Conservation (phyloP, 2,797 vertebrate genomes). For the Clarias laeviceps region DNA sequence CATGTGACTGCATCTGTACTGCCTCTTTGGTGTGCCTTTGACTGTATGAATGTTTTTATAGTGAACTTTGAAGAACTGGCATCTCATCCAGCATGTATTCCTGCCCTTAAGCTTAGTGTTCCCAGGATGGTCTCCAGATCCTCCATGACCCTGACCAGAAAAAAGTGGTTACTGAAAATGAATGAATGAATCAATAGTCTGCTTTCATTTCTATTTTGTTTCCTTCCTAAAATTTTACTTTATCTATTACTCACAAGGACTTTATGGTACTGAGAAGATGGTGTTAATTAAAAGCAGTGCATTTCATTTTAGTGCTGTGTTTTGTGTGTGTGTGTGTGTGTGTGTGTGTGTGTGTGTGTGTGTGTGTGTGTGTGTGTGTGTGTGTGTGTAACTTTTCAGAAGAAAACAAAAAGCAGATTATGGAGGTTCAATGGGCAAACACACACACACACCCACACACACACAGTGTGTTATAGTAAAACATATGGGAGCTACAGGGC, state of each 20-base stretch:
- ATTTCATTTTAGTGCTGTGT: neutral
- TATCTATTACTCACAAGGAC: slow-evolving; percentile 2
- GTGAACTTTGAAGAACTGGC: neutral
- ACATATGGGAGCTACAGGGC: slow-evolving; percentile 36
- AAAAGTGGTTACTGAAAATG: neutral
- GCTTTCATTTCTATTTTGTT: neutral
- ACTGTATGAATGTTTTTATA: neutral
- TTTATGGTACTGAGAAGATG: neutral
- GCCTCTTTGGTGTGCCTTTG: neutral
- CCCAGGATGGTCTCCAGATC: neutral
- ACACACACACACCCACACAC: neutral
- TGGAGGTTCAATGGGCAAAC: neutral
- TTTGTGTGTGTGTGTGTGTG: neutral
- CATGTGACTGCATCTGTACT: neutral
- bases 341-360: neutral
- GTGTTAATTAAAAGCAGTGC: neutral
- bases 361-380: neutral
- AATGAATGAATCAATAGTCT: neutral
- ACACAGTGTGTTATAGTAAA: slow-evolving; percentile 33
- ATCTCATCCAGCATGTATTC: neutral
- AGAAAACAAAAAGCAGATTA: slow-evolving; percentile 16
- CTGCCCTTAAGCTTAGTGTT: slow-evolving; percentile 12
- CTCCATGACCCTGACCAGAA: slow-evolving; percentile 2
- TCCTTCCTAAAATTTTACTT: neutral
- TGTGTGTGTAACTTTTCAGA: neutral